Conservation (phyloP, 2,113 vertebrate species). For the Caretta caretta region DNA sequence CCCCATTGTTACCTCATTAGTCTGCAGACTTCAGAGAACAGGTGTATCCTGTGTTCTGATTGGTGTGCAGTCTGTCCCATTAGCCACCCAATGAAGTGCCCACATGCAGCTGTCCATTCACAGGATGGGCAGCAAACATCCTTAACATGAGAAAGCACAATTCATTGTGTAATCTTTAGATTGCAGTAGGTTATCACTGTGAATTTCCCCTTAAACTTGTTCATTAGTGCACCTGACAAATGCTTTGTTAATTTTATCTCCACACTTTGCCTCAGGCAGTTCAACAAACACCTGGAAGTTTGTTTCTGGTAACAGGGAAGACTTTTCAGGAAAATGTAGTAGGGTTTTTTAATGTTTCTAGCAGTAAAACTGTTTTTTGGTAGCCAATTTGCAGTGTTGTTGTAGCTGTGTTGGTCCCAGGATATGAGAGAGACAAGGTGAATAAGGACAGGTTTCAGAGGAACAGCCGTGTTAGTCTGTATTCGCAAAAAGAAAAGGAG, state of each 20-base stretch:
- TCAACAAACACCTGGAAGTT: neutral
- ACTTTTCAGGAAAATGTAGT: neutral
- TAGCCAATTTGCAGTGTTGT: neutral
- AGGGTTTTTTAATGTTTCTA: neutral
- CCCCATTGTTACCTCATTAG: constrained; percentile 36
- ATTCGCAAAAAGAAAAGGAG: too few species aligned
- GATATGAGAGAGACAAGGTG: neutral
- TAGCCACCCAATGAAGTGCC: neutral
- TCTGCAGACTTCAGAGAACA: neutral
- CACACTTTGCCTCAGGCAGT: neutral
- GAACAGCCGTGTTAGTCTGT: too few species aligned
- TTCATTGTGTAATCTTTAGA: neutral
- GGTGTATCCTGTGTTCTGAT: neutral
- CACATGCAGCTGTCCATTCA: neutral
- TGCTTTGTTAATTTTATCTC: neutral
- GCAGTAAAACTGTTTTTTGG: neutral
- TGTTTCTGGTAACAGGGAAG: neutral
- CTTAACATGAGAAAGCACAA: neutral
- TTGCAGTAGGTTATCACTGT: neutral
- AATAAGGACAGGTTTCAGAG: too few species aligned
- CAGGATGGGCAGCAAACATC: accelerated
- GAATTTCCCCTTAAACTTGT: neutral
- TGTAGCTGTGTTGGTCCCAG: neutral
- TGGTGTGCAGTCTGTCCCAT: accelerated
- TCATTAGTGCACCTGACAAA: neutral